Conservation (phyloP, 2,888 invertebrate genomes). For the Cosmopolites sordidus region DNA sequence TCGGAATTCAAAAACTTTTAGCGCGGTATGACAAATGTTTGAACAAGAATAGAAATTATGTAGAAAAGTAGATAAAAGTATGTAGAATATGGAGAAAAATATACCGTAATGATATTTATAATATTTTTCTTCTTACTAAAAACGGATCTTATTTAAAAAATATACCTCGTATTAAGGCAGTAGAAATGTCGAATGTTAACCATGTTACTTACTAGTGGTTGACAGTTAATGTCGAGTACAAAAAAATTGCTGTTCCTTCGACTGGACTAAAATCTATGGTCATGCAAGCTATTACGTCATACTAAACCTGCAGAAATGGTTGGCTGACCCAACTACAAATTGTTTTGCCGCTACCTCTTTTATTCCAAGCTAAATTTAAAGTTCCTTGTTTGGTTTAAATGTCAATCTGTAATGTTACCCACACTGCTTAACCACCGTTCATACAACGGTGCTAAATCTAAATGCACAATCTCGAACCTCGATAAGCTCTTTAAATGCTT, state of each 20-base stretch:
- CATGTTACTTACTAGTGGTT: no score
- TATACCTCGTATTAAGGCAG: no score
- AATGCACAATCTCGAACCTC: constrained; percentile 9
- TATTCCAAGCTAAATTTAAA: constrained; percentile 16
- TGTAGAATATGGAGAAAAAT: no score
- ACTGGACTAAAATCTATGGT: constrained; percentile 27
- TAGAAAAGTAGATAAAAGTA: no score
- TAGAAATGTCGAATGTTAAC: no score
- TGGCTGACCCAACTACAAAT: constrained; percentile 24
- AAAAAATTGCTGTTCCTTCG: not conserved
- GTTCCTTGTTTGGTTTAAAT: constrained; percentile 15
- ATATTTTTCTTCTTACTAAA: no score
- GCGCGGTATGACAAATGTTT: no score
- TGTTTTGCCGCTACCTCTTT: constrained; percentile 13
- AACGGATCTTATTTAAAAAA: no score
- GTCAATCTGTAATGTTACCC: constrained; percentile 12
- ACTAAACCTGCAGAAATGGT: constrained; percentile 22
- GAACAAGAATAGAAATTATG: no score
- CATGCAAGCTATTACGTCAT: constrained; percentile 48
- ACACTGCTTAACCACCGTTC: constrained; percentile 6
- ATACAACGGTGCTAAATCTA: constrained; percentile 15
- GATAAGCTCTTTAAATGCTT: constrained; percentile 1
- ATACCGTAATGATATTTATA: no score
- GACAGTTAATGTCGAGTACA: no score
- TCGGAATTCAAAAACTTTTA: no score